phyloP scores from a whole-genome alignment of 2,888 invertebrate species.

The Diaphora mendica region DNA sequence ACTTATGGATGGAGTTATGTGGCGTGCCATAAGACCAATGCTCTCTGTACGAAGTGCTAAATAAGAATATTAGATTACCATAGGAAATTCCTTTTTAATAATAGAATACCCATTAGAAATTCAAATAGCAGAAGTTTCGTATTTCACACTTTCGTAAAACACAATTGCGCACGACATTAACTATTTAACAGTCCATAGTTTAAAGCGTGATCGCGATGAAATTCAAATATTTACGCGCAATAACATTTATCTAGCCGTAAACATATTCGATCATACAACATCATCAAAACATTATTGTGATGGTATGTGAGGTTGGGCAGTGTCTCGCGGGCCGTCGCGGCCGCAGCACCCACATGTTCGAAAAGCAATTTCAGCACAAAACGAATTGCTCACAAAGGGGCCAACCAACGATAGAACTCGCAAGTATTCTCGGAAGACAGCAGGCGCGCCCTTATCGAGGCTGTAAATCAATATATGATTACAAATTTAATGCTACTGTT shows the following conservation, averaged over 20 bases:
- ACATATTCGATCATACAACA: constrained; percentile 56
- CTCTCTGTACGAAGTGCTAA: constrained; percentile 15
- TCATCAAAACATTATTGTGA: constrained; percentile 48
- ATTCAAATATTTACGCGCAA: constrained; percentile 52
- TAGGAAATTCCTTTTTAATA: constrained; percentile 20
- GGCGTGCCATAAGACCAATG: constrained; percentile 12
- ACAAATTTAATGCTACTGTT: constrained; percentile 87
- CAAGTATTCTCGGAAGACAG: constrained; percentile 77
- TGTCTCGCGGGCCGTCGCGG: constrained; percentile 27
- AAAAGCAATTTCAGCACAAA: constrained; percentile 73
- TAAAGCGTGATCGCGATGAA: constrained; percentile 40
- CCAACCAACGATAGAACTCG: constrained; percentile 65
- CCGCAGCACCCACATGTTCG: constrained; percentile 55
- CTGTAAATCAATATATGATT: constrained; percentile 87
- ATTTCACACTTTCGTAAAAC: constrained; percentile 39
- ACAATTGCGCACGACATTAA: constrained; percentile 28
- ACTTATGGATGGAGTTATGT: constrained; percentile 9
- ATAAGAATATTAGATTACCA: constrained; percentile 17
- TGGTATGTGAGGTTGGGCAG: constrained; percentile 41
- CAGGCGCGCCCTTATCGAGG: constrained; percentile 80
- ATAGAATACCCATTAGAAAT: constrained; percentile 22
- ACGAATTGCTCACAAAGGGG: constrained; percentile 57
- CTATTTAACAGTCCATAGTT: constrained; percentile 30
- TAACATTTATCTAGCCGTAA: constrained; percentile 51
- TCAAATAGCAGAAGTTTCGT: constrained; percentile 26